phyloP scores from a whole-genome alignment of 2,797 vertebrate species.

The Bucorvus abyssinicus region DNA sequence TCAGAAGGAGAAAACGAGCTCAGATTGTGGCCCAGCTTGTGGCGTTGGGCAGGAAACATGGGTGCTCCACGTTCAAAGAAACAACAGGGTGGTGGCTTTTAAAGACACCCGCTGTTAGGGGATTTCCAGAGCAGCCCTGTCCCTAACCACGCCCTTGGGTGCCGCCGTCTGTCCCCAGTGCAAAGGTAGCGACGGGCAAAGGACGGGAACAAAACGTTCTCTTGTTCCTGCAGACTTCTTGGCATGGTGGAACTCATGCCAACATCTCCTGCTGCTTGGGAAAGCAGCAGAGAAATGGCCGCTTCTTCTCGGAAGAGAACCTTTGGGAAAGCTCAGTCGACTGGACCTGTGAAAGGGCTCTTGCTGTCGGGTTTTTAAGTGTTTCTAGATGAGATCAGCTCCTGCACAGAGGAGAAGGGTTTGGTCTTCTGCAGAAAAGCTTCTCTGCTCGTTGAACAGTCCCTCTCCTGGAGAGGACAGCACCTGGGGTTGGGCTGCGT shows the following conservation, averaged over 20 bases:
- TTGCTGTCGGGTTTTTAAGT: background rate
- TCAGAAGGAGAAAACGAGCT: background rate
- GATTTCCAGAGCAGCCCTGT: background rate
- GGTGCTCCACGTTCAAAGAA: background rate
- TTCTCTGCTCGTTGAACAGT: accelerated
- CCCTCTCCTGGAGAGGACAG: background rate
- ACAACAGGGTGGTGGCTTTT: too few relatives aligned
- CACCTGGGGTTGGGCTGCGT: background rate
- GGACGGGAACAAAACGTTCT: background rate
- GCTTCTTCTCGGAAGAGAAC: too few relatives aligned
- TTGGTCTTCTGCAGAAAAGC: background rate
- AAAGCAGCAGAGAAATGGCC: background rate
- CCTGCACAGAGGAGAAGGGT: background rate
- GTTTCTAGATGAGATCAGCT: background rate
- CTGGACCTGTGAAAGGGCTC: background rate
- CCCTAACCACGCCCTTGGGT: accelerated
- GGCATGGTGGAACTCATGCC: background rate
- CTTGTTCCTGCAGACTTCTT: too few relatives aligned
- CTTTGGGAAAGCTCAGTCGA: too few relatives aligned
- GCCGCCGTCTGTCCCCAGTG: accelerated
- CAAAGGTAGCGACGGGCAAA: background rate
- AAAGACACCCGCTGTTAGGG: background rate
- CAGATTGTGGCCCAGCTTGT: background rate
- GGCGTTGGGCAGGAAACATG: background rate
- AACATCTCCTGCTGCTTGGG: background rate